Base-by-base conservation (phyloP, 2,888 invertebrate genomes). In the Teinopalpus imperialis region DNA sequence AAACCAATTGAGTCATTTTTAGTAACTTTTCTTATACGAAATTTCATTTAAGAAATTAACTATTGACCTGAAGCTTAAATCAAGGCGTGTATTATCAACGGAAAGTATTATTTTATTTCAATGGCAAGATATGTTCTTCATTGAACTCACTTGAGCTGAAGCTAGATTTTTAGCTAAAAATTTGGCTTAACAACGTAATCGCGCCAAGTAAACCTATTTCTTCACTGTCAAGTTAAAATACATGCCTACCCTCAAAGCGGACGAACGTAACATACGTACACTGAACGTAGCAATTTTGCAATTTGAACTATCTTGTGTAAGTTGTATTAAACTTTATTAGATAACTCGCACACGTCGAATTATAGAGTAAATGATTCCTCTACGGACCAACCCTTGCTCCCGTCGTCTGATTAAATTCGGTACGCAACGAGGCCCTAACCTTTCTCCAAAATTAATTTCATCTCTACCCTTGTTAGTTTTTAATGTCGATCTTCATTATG, bases 321-420 rank as follows among this genome's bases (percentile, higher is more conserved):
- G 36, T 44, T 36, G 31, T 16, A 30, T 31, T 37, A 44, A 44
- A 39, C 31, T 45, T 40, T 45, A 41, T 46, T 46, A 41, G 35
- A 41, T 35, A 40, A 36, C 30, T 41, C 46, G 29, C 46, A 35
- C 41, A 30, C 40, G 46, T 46, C 30, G 41, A 41, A 41, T 35
- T 41, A 20, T 14, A 23, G 29, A 35, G 35, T 36, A 46, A 46
- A 41, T 30, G 30, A 35, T 35, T 40, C 41, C 46, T 46, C 46
- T 12, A 30, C 40, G 41, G 46, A 36, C 41, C 30, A 36, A 41
- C 46, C 46, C 46, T 46, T 46, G 44, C 49, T 52, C 55, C 52
- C 56, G 59, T 57, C 56, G 54, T 49, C 53, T 63, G 56, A 63
- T 63, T 61, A 61, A 60, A 62, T 57, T 57, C 48, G 43, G 49